These are phyloP conservation scores for Neoarius graeffei DNA, from an alignment of 2,113 vertebrate genomes.

Conservation along the genomic window DNA sequence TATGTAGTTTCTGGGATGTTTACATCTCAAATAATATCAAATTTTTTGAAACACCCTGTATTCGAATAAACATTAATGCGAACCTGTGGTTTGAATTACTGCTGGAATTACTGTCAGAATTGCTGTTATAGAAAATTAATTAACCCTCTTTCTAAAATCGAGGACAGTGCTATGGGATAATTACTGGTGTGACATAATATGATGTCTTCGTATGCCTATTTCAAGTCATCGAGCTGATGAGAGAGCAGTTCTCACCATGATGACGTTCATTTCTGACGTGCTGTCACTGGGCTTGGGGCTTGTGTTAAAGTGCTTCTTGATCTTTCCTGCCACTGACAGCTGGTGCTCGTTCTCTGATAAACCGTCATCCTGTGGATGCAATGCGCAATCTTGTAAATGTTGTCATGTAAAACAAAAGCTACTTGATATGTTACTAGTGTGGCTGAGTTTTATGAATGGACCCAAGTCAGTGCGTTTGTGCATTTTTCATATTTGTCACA, in stretches of 20 bases:
- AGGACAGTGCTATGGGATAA: background rate
- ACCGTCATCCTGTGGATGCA: constrained; percentile 81
- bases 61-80: background rate
- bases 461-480: background rate
- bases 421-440: background rate
- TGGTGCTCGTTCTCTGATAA: constrained; percentile 88
- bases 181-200: background rate
- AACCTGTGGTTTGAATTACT: background rate
- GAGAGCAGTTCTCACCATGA: constrained; percentile 82
- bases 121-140: background rate
- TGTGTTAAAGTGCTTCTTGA: constrained; percentile 97
- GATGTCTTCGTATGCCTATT: background rate
- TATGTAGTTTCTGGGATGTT: no score
- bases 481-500: background rate
- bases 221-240: background rate
- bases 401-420: background rate
- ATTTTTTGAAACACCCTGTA: no score
- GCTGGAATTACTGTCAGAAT: background rate
- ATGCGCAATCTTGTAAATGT: background rate
- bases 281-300: constrained; percentile 86
- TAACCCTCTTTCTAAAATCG: background rate
- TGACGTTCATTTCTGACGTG: constrained; percentile 89
- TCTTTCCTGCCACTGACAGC: constrained; percentile 93
- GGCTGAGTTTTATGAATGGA: background rate
- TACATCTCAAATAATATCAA: no score